These are phyloP conservation scores for Anthrax anthrax DNA, from an alignment of 2,888 invertebrate genomes.

Conservation along the genomic window DNA sequence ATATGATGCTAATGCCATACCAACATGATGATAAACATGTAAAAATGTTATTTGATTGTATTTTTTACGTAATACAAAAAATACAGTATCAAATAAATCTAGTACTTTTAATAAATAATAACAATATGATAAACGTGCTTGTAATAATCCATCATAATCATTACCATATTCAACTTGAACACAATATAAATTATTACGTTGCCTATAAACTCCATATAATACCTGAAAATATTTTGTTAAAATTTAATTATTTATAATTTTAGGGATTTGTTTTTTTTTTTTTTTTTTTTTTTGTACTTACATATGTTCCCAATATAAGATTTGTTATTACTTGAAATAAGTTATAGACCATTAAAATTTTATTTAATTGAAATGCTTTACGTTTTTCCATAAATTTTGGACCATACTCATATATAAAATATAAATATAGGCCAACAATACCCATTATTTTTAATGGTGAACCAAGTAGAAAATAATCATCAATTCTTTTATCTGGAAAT, in stretches of 20 bases:
- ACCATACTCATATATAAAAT: constrained; percentile 52
- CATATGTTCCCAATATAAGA: not conserved
- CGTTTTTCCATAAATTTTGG: constrained; percentile 54
- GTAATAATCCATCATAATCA: not conserved
- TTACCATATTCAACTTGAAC: constrained; percentile 3
- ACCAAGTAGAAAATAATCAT: constrained; percentile 46
- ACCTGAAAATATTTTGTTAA: constrained; percentile 1
- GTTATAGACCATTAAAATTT: constrained; percentile 31
- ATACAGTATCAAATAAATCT: constrained; percentile 52
- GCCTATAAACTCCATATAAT: not conserved
- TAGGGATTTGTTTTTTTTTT: too few relatives aligned
- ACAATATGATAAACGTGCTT: constrained; percentile 35
- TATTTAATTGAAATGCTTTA: constrained; percentile 45
- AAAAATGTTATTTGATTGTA: constrained; percentile 50
- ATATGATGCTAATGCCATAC: constrained; percentile 53
- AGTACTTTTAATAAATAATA: constrained; percentile 44
- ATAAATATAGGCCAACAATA: constrained; percentile 44
- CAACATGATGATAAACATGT: constrained; percentile 56
- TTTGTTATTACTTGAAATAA: not conserved
- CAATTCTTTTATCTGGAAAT: constrained; percentile 44
- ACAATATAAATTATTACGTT: not conserved
- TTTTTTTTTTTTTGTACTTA: not conserved
- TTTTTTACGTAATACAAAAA: constrained; percentile 57
- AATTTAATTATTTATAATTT: not conserved
- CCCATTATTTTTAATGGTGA: constrained; percentile 45